Evolutionary conservation across 2,797 vertebrate species (phyloP).

Genomic region (Melanotaenia nigrans): DNA sequence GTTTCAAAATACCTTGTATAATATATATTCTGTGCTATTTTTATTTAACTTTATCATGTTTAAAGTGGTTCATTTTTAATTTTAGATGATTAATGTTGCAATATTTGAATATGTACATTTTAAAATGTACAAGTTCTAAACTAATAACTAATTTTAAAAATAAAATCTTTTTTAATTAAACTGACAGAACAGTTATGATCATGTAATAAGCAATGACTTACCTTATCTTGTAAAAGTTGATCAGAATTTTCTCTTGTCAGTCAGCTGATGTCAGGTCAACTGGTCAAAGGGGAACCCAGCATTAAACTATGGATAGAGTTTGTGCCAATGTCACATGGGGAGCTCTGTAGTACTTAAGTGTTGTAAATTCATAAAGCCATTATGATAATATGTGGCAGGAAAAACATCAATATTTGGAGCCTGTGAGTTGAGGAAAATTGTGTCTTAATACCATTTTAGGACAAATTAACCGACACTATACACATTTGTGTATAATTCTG

Average conservation of each 20-base stretch:
- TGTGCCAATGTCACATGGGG: background rate
- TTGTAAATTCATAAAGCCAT: background rate
- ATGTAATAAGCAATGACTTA: background rate
- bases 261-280: background rate
- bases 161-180: background rate
- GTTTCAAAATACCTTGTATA: too few relatives aligned
- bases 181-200: background rate
- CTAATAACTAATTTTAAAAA: too few relatives aligned
- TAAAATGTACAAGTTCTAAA: background rate
- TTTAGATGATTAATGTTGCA: background rate
- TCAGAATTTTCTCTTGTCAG: background rate
- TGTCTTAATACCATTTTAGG: conserved; percentile 7
- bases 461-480: conserved; percentile 7
- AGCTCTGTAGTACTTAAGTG: background rate
- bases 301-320: conserved; percentile 2
- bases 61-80: background rate
- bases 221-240: background rate
- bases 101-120: background rate
- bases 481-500: background rate
- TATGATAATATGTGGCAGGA: background rate
- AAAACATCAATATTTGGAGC: conserved; percentile 7
- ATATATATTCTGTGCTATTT: too few relatives aligned
- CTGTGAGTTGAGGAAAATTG: background rate
- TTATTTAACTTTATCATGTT: too few relatives aligned
- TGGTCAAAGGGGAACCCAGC: background rate